phyloP scores from a whole-genome alignment of 1,140 invertebrate species.

The Papilio dardanus region DNA sequence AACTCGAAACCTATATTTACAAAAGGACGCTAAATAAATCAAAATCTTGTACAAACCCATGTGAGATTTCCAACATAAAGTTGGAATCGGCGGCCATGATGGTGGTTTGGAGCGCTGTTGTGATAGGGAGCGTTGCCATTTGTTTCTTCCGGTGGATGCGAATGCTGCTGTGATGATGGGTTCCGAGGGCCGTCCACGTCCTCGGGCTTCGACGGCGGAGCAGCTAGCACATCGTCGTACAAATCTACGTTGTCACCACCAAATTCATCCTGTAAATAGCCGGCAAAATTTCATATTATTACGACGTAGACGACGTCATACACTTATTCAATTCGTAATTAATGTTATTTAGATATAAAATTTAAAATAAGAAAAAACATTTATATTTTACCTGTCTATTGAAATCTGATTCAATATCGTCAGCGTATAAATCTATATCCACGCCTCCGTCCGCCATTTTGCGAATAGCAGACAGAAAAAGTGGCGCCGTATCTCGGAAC shows the following conservation, averaged over 20 bases:
- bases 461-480: conserved; percentile 48
- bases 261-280: conserved; percentile 88
- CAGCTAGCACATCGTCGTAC: conserved; percentile 97
- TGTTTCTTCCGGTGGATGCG: conserved; percentile 84
- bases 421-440: conserved; percentile 98
- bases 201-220: conserved; percentile 84
- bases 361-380: not conserved
- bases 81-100: conserved; percentile 90
- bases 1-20: conserved; percentile 64
- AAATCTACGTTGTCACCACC: conserved; percentile 94
- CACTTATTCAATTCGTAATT: conserved; percentile 19
- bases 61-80: conserved; percentile 98
- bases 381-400: conserved; percentile 82
- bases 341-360: not conserved
- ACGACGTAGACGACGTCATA: not conserved
- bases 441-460: conserved; percentile 97
- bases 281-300: not conserved
- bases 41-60: conserved; percentile 86
- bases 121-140: conserved; percentile 88
- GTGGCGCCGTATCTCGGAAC: not conserved
- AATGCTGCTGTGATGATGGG: conserved; percentile 67
- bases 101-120: conserved; percentile 87
- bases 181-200: conserved; percentile 82
- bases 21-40: conserved; percentile 58
- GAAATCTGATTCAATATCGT: conserved; percentile 98